Evolutionary conservation across 2,113 vertebrate species (phyloP).

Genomic region (Cyrtonyx montezumae): DNA sequence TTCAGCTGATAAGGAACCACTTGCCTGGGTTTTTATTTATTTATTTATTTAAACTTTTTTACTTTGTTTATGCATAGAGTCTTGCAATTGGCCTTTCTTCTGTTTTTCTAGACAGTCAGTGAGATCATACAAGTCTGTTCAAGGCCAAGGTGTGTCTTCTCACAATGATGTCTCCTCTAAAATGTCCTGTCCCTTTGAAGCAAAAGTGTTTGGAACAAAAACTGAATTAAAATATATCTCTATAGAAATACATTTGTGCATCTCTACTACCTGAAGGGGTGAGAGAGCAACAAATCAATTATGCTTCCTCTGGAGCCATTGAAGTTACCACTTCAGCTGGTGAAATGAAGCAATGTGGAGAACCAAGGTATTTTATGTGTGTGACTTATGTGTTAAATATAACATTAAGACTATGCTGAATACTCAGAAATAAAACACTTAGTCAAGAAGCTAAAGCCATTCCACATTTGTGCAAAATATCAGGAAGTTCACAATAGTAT

Average conservation of each 20-base stretch:
- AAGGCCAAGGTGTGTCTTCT: not conserved
- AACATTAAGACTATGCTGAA: not conserved
- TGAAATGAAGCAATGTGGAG: not conserved
- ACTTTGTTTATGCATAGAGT: not conserved
- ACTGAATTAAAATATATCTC: not conserved
- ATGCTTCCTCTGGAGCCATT: not conserved
- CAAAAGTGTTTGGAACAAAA: not conserved
- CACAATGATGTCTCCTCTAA: not conserved
- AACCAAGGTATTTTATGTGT: not conserved
- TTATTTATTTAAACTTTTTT: not conserved
- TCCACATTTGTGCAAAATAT: rapidly evolving
- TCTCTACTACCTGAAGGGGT: not conserved
- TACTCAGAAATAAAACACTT: not conserved
- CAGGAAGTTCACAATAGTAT: not conserved
- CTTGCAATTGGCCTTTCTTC: not conserved
- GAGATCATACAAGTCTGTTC: not conserved
- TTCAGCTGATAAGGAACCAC: not conserved
- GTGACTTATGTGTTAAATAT: not conserved
- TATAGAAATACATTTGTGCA: not conserved
- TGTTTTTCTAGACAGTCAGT: not conserved
- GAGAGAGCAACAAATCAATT: not conserved
- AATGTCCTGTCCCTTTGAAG: not conserved
- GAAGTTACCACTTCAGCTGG: not conserved
- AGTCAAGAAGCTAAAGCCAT: not conserved
- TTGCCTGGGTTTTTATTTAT: not conserved